phyloP scores from a whole-genome alignment of 1,140 invertebrate species.

The Plutomurus gul region DNA sequence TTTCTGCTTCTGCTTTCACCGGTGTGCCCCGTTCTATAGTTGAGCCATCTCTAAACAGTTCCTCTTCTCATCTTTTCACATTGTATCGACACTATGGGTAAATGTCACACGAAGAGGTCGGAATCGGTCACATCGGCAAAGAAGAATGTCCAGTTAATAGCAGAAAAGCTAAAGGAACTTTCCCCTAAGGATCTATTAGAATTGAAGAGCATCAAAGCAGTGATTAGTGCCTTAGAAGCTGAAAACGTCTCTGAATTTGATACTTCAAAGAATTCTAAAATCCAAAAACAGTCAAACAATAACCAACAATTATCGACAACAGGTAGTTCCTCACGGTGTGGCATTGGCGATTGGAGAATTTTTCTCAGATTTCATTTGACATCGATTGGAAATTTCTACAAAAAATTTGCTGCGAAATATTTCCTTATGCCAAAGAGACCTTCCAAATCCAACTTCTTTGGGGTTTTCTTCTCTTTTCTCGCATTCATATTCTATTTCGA shows the following conservation, averaged over 20 bases:
- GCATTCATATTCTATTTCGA: constrained; percentile 52
- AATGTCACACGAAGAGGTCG: neutral
- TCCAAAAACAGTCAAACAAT: neutral
- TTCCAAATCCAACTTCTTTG: constrained; percentile 47
- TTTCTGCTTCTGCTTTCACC: neutral
- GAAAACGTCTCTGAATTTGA: neutral
- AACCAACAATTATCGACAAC: neutral
- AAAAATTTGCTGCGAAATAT: constrained; percentile 35
- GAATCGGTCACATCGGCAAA: constrained; percentile 14
- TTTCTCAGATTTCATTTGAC: neutral
- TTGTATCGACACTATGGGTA: constrained; percentile 2
- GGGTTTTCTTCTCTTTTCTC: constrained; percentile 50
- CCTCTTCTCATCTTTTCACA: neutral
- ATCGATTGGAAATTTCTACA: neutral
- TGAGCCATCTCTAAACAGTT: neutral
- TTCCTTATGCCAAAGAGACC: constrained; percentile 41
- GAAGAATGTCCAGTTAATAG: constrained; percentile 35
- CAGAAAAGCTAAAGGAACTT: constrained; percentile 41
- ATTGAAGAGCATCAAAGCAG: constrained; percentile 43
- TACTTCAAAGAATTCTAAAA: neutral
- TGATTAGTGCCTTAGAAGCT: constrained; percentile 45
- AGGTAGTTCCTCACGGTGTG: neutral
- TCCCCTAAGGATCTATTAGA: constrained; percentile 22
- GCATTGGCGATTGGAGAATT: neutral
- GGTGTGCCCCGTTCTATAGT: neutral